Conservation (phyloP, 2,113 vertebrate genomes). For the Myotis yumanensis region DNA sequence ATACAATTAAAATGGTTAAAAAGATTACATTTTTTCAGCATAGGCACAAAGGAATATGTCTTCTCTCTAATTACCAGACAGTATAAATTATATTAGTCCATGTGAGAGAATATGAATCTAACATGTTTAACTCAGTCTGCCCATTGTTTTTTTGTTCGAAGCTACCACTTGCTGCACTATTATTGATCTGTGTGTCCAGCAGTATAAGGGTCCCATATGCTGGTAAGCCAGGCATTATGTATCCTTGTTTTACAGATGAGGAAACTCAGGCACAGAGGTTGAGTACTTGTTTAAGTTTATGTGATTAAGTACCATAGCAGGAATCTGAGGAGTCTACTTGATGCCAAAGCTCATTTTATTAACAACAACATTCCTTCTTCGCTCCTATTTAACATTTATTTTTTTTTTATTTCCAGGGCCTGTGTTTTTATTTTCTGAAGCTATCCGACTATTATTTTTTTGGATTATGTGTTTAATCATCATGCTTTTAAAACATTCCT, state of each 20-base stretch:
- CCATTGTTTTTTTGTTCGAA: background rate
- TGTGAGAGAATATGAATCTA: background rate
- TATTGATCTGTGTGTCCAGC: background rate
- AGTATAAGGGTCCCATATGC: background rate
- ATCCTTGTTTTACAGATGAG: background rate
- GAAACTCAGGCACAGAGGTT: background rate
- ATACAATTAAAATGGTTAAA: background rate
- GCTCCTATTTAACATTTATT: background rate
- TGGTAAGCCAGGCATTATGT: background rate
- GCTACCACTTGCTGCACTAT: background rate
- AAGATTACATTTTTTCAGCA: background rate
- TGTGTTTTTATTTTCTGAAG: constrained; percentile 38
- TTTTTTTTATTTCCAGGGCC: constrained; percentile 25
- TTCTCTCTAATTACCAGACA: background rate
- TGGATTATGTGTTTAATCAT: constrained; percentile 55
- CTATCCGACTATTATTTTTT: constrained; percentile 11
- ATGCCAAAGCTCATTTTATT: background rate
- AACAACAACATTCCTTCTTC: background rate
- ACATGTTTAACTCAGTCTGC: background rate
- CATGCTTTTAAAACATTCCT: constrained; percentile 65
- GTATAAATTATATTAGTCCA: background rate
- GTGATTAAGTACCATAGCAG: background rate
- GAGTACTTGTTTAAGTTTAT: background rate
- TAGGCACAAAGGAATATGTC: background rate
- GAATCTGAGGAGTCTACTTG: background rate